Conservation (phyloP, 2,797 vertebrate genomes). For the Coluber constrictor region DNA sequence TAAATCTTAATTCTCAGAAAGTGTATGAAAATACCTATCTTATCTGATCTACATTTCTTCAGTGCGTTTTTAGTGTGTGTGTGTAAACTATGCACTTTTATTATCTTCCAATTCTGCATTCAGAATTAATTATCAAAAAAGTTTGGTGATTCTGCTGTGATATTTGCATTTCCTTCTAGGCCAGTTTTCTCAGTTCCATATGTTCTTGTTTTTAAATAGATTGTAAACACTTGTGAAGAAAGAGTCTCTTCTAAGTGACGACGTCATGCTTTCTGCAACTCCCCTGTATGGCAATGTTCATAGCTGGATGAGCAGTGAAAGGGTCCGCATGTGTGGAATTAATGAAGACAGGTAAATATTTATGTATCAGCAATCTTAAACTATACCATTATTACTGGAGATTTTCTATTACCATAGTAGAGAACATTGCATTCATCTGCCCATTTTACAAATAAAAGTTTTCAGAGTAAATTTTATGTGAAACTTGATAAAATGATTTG, state of each 20-base stretch:
- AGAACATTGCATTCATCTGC: background rate
- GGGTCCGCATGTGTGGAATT: constrained; percentile 83
- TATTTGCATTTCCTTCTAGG: constrained; percentile 57
- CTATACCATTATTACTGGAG: constrained; percentile 41
- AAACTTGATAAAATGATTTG: background rate
- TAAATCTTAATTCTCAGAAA: constrained; percentile 53
- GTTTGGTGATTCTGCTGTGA: constrained; percentile 39
- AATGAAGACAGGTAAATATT: constrained; percentile 80
- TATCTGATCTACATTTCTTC: constrained; percentile 56
- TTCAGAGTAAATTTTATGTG: background rate
- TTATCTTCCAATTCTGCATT: constrained; percentile 53
- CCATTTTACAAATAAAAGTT: background rate
- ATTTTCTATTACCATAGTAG: constrained; percentile 31
- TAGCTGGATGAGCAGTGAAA: constrained; percentile 83
- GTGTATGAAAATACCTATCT: constrained; percentile 53
- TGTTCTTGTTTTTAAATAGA: constrained; percentile 61
- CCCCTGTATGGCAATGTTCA: constrained; percentile 83
- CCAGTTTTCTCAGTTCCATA: constrained; percentile 63
- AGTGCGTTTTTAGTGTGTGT: constrained; percentile 45
- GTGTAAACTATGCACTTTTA: constrained; percentile 53
- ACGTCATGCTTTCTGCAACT: constrained; percentile 83
- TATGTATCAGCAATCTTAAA: constrained; percentile 62
- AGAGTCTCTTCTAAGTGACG: constrained; percentile 69
- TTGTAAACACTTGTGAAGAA: constrained; percentile 64
- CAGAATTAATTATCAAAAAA: constrained; percentile 64